Evolutionary conservation across 2,888 invertebrate genomes (phyloP), one percentile per base, ranked within the genome.

Genomic region (Calameuta idolon): DNA sequence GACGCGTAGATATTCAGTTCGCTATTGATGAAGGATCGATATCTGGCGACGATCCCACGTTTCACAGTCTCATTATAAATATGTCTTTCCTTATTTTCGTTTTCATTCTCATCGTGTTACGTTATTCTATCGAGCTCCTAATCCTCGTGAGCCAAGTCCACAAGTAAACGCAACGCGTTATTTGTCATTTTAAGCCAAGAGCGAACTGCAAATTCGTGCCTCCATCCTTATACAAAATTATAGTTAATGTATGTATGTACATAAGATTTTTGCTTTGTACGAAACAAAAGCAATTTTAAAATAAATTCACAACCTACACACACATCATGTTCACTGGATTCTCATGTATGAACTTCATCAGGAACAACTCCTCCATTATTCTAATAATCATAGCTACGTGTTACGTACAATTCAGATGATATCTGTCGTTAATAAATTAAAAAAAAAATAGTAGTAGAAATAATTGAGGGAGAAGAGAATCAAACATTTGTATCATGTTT

Each of bases 251-350:
- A 83, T 81, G 77, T 86, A 85, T 85, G 83, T 88, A 87, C 87
- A 87, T 83, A 89, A 87, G 85, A 78, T 35, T 82, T 82, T 87
- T 87, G 84, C 82, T 86, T 86, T 83, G 81, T 83, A 81, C 84
- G 80, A 83, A 86, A 84, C 85, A 82, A 88, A 87, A 85, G 81
- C 86, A 82, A 86, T 81, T 83, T 85, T 85, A 83, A 86, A 88
- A 86, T 85, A 86, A 89, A 89, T 83, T 90, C 90, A 89, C 90
- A 90, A 90, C 90, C 90, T 89, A 89, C 86, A 87, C 86, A 85
- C 85, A 85, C 83, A 83, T 87, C 23, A 71, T 71, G 71, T 34
- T 71, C 71, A 71, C 71, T 71, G 71, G 71, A 71, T 71, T 71
- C 15, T 33, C 34, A 71, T 15, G 33, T 71, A 71, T 71, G 33